A percentile compares a stretch with the other conserved stretches of the same genome.
These are phyloP conservation scores for Falco cherrug DNA, from an alignment of 2,797 vertebrate genomes.

Conservation along the genomic window DNA sequence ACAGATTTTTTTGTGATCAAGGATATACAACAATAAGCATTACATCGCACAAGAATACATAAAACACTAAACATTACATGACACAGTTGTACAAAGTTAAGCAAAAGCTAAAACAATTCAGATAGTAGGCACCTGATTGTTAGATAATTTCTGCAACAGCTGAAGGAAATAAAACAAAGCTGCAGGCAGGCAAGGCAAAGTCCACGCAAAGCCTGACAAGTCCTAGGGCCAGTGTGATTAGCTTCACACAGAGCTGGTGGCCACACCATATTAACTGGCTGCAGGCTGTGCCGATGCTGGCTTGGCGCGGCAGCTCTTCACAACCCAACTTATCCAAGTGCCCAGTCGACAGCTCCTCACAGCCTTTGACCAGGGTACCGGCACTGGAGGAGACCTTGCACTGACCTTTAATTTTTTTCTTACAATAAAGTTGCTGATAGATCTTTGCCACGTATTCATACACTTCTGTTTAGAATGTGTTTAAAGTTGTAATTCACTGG, in stretches of 20 bases:
- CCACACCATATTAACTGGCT: neutral
- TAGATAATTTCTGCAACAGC: neutral
- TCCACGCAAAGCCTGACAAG: neutral
- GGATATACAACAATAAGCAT: neutral
- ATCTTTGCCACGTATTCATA: neutral
- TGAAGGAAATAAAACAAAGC: neutral
- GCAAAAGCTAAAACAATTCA: neutral
- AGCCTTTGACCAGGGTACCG: neutral
- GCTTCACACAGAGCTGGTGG: neutral
- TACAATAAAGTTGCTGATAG: neutral
- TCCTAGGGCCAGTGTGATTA: neutral
- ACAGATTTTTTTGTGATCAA: neutral
- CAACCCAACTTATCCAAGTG: neutral
- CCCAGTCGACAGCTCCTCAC: neutral
- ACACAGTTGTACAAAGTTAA: neutral
- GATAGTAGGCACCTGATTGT: neutral
- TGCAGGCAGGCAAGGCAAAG: neutral
- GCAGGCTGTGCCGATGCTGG: neutral
- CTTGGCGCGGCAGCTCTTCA: neutral
- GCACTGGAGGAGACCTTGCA: accelerated
- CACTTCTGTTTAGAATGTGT: neutral
- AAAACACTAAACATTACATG: neutral
- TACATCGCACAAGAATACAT: too few relatives aligned
- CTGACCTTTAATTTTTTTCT: neutral
- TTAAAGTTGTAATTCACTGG: neutral